Evolutionary conservation across 2,888 invertebrate genomes (phyloP).

Genomic region (Trachelus iudaicus): DNA sequence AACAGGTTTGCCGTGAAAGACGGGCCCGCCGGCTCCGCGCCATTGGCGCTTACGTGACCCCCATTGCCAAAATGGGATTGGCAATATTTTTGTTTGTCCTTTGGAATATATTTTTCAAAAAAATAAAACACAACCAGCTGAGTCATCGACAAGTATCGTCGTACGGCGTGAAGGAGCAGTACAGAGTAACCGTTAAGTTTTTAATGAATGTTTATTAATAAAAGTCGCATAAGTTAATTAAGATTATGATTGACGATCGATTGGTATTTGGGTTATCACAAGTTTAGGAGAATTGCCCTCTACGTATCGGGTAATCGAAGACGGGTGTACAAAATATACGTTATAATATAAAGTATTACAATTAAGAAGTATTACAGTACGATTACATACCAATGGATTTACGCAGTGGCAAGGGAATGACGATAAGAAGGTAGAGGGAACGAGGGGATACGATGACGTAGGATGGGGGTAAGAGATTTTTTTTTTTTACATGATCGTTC

Average conservation of each 20-base stretch:
- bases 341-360: conserved; percentile 1
- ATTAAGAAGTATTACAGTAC: background rate
- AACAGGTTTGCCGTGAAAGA: background rate
- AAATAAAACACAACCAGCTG: too few species aligned
- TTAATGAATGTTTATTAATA: conserved; percentile 12
- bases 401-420: background rate
- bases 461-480: background rate
- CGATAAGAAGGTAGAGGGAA: background rate
- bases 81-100: background rate
- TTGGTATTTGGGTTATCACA: conserved; percentile 35
- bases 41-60: background rate
- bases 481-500: background rate
- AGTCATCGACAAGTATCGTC: background rate
- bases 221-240: conserved; percentile 28
- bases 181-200: background rate
- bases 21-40: background rate
- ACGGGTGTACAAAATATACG: conserved; percentile 24
- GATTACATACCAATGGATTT: background rate
- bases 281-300: conserved; percentile 26
- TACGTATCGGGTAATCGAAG: background rate
- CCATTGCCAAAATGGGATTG: background rate
- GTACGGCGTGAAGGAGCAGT: background rate
- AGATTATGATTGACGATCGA: conserved; percentile 28
- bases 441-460: background rate
- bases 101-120: background rate